Evolutionary conservation across 2,888 invertebrate genomes (phyloP).

Genomic region (Incurvaria masculella): DNA sequence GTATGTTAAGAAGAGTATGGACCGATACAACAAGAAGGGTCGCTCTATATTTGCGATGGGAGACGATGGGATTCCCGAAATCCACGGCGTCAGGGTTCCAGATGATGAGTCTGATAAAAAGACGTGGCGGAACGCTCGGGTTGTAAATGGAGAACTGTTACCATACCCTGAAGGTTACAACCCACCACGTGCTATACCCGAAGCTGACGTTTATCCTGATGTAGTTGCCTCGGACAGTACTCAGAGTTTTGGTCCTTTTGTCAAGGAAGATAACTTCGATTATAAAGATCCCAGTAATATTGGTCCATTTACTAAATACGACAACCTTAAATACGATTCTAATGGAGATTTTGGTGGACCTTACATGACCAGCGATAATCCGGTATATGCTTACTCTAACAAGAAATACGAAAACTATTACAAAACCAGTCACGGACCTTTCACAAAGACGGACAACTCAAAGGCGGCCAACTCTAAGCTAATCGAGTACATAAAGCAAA

Average conservation of each 20-base stretch:
- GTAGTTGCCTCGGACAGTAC: slow-evolving; percentile 29
- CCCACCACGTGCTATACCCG: slow-evolving; percentile 59
- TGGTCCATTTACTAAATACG: slow-evolving; percentile 61
- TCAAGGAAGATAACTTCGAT: slow-evolving; percentile 59
- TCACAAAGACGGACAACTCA: slow-evolving; percentile 61
- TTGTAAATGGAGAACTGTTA: slow-evolving; percentile 78
- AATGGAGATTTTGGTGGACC: slow-evolving; percentile 32
- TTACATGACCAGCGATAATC: slow-evolving; percentile 35
- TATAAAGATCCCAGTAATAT: slow-evolving; percentile 27
- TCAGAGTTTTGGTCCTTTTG: slow-evolving; percentile 56
- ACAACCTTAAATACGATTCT: slow-evolving; percentile 48
- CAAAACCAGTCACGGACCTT: slow-evolving; percentile 57
- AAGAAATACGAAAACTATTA: slow-evolving; percentile 43
- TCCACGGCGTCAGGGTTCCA: slow-evolving; percentile 78
- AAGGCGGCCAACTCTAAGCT: slow-evolving; percentile 57
- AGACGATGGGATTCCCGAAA: slow-evolving; percentile 72
- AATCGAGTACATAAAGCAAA: slow-evolving; percentile 64
- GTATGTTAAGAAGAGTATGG: slow-evolving; percentile 51
- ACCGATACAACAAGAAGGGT: slow-evolving; percentile 56
- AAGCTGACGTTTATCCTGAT: slow-evolving; percentile 55
- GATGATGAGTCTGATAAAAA: slow-evolving; percentile 81
- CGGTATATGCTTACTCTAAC: slow-evolving; percentile 34
- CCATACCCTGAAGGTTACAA: slow-evolving; percentile 70
- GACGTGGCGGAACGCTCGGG: slow-evolving; percentile 85
- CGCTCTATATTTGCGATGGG: slow-evolving; percentile 64